Evolutionary conservation across 2,797 vertebrate species (phyloP), one percentile per base, ranked within the genome.

Genomic region (Adelosebastes latens): DNA sequence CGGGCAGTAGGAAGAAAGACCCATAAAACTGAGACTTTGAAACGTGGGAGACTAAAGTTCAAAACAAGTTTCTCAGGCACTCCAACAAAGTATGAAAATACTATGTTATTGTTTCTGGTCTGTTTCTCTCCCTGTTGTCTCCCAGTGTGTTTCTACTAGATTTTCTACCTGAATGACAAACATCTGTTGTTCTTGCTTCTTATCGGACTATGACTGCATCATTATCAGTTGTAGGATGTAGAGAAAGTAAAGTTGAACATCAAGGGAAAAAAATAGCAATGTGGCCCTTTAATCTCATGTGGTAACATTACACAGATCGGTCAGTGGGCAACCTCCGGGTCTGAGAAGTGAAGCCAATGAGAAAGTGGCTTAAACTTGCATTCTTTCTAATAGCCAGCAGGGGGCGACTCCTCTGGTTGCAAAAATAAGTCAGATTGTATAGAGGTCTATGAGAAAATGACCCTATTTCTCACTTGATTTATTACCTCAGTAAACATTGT

Each of bases 1-100:
- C 39, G n/a, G 70, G 42, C 46, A 52, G 59, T 2, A 66, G 22
- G 4, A 60, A 63, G 77, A 76, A 85, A 83, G 53, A 77, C 25
- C 16, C 3, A 24, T 29, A 53, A 59, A 70, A 60, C 11, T 22
- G 29, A 63, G 52, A 69, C 34, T 34, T 34, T 77, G 22, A 74
- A 64, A 36, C 32, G 22, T 14, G 5, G 24, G 8, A 27, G 25
- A 61, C 5, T 69, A 14, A 20, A 52, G 58, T 59, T 80, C 32
- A 62, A 72, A 84, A 67, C 8, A 56, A 66, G 55, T 61, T 55
- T 46, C 22, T 78, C 64, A 63, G 49, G 58, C 12, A 25, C 16
- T 72, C 13, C 18, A 16, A 18, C 29, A 8, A 22, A 46, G 42
- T 66, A 27, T 20, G 25, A 34, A 59, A 14, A 9, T 8, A 31